These are phyloP conservation scores for Parus major DNA, from an alignment of 2,113 vertebrate genomes.

Conservation along the genomic window DNA sequence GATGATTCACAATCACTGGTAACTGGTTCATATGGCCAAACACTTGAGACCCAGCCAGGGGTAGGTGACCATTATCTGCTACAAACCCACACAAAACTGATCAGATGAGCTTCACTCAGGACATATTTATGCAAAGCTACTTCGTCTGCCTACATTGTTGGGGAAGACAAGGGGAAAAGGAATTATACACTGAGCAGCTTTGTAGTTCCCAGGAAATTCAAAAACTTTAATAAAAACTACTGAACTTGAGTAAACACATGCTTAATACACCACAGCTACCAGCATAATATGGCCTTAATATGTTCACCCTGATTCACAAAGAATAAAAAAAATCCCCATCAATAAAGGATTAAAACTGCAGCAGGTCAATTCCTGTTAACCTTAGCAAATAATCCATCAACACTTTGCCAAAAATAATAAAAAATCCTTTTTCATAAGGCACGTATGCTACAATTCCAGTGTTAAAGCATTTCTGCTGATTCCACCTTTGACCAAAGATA, in stretches of 20 bases:
- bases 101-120: not conserved
- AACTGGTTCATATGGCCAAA: not conserved
- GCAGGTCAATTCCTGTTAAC: conserved; percentile 49
- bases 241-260: not conserved
- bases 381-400: conserved; percentile 45
- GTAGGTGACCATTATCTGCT: not conserved
- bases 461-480: not conserved
- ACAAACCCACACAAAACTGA: not conserved
- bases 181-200: not conserved
- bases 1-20: rapidly evolving
- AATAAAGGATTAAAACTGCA: conserved; percentile 60
- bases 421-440: not conserved
- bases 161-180: not conserved
- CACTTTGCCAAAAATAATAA: conserved; percentile 29
- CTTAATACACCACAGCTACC: conserved; percentile 51
- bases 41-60: no score
- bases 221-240: not conserved
- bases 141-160: not conserved
- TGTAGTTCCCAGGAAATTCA: not conserved
- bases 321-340: conserved; percentile 52
- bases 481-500: not conserved
- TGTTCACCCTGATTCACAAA: conserved; percentile 42
- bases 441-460: not conserved
- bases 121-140: not conserved
- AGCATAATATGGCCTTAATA: conserved; percentile 59